phyloP scores from a whole-genome alignment of 2,888 invertebrate species.

The Sphaerolaimus hirsutus region DNA sequence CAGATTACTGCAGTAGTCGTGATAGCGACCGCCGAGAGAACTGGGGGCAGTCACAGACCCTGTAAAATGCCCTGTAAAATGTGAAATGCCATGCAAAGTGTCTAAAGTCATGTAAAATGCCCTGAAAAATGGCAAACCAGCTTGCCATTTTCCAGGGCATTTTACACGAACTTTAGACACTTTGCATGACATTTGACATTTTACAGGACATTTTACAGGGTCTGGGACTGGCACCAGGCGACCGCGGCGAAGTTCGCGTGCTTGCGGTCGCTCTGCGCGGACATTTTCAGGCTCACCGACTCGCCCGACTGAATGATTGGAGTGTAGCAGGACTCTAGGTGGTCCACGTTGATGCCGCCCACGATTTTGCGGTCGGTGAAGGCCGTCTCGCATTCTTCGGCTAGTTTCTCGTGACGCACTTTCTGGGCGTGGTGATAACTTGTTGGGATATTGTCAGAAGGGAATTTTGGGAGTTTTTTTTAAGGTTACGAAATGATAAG shows the following conservation, averaged over 20 bases:
- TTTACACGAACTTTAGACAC: too few relatives aligned
- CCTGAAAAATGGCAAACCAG: too few relatives aligned
- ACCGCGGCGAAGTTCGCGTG: not conserved
- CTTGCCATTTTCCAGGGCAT: too few relatives aligned
- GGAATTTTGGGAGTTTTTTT: too few relatives aligned
- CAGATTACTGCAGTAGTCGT: constrained; percentile 91
- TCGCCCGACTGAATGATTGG: constrained; percentile 97
- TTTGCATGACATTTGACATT: too few relatives aligned
- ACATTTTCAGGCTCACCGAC: constrained; percentile 87
- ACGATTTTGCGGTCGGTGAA: constrained; percentile 87
- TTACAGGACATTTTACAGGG: too few relatives aligned
- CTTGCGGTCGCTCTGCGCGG: constrained; percentile 40
- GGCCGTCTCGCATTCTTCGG: constrained; percentile 76
- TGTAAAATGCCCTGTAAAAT: too few relatives aligned
- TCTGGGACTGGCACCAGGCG: too few relatives aligned
- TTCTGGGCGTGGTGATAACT: constrained; percentile 39
- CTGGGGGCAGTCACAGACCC: too few relatives aligned
- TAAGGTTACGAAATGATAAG: too few relatives aligned
- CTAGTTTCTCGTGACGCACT: constrained; percentile 77
- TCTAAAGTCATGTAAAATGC: not conserved
- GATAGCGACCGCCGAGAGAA: constrained; percentile 74
- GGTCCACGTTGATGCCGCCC: constrained; percentile 51
- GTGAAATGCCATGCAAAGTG: not conserved
- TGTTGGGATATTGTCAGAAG: too few relatives aligned
- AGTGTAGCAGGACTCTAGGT: constrained; percentile 87